Evolutionary conservation across 1,140 invertebrate genomes (phyloP), one percentile per base, ranked within the genome.

Genomic region (Bathynomus jamesi): DNA sequence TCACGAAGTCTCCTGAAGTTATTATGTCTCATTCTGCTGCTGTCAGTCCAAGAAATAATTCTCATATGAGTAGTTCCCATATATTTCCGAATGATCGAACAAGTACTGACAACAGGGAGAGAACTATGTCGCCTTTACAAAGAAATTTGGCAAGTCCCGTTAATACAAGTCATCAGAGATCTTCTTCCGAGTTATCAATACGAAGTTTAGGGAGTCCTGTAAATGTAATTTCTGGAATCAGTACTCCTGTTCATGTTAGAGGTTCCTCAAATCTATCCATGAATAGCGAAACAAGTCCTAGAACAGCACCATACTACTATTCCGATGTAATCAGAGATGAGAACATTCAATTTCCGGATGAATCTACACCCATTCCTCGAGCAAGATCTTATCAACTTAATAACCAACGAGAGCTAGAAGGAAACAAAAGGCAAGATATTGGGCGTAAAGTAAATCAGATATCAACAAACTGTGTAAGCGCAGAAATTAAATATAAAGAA

Each of bases 401-500:
- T 77, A 73, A 78, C 74, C 70, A 81, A 77, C 25, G 79, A 73
- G 61, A 76, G 60, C 40, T 78, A 68, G 32, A 76, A 32, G 72
- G 81, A 62, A 87, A 87, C 80, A 89, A 91, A 83, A 83, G 88
- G 8, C 84, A 84, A 80, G 89, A 90, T 80, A 89, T 92, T 65
- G 88, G 88, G 5, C 86, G 89, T 73, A 91, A 92, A 76, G 88
- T 91, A 32, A 92, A 93, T 81, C 89, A 89, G 3, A 91, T 92
- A 31, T 76, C 62, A 7, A 72, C 69, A 72, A 61, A 67, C 61
- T 76, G 66, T 31, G 67, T 68, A n/a, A 68, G 65, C 64, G 72
- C 72, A 21, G 40, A 53, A 53, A 17, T 21, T 17, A 53, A 53
- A 53, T 53, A 53, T 5, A 53, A 21, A 21, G 40, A 53, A 21